A percentile compares a stretch with the other conserved stretches of the same genome.
Evolutionary conservation across 2,113 vertebrate genomes (phyloP).

Genomic region (Oreochromis aureus): DNA sequence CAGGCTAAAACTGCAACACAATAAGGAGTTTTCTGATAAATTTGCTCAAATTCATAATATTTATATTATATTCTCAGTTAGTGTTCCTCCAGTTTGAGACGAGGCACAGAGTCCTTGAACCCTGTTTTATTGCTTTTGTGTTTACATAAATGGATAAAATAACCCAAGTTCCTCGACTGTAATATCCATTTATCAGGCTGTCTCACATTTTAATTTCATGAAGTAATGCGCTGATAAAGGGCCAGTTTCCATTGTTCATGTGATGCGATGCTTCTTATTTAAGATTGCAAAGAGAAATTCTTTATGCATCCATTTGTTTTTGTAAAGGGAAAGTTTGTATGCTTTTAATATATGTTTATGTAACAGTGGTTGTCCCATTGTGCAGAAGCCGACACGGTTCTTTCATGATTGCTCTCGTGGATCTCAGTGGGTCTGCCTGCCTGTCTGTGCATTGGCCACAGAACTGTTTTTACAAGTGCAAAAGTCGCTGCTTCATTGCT

Average conservation of each 20-base stretch:
- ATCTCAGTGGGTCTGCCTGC: conserved; percentile 49
- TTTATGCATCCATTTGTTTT: not conserved
- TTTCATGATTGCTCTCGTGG: conserved; percentile 28
- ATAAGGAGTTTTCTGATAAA: conserved; percentile 33
- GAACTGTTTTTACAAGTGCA: conserved; percentile 73
- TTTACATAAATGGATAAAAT: not conserved
- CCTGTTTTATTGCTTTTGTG: conserved; percentile 4
- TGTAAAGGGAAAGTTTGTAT: not conserved
- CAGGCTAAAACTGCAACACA: not conserved
- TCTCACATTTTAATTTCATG: conserved; percentile 3
- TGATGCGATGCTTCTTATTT: not conserved
- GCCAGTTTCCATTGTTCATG: not conserved
- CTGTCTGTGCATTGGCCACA: conserved; percentile 57
- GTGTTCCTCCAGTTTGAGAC: conserved; percentile 17
- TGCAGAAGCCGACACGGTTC: not conserved
- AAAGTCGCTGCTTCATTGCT: conserved; percentile 69
- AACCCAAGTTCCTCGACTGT: not conserved
- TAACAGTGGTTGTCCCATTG: conserved; percentile 1
- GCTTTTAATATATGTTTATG: not conserved
- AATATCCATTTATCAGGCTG: not conserved
- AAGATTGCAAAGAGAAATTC: not conserved
- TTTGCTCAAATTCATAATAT: conserved; percentile 10
- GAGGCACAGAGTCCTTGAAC: not conserved
- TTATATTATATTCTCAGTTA: not conserved
- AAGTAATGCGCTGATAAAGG: not conserved